Evolutionary conservation across 2,113 vertebrate species (phyloP).

Genomic region (Hystrix brachyura): DNA sequence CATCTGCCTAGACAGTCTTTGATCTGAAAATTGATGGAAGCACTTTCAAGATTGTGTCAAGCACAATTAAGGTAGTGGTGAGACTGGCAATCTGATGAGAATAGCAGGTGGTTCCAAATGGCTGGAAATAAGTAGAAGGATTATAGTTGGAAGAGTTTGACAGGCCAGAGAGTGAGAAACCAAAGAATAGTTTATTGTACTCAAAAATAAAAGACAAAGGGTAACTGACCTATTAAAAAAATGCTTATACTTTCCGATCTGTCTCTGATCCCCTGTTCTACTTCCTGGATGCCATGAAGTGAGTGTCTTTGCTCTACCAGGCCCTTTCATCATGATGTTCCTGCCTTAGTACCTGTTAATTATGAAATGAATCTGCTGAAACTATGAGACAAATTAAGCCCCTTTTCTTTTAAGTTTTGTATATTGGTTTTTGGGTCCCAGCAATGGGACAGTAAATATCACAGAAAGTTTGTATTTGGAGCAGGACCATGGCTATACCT

Average conservation of each 20-base stretch:
- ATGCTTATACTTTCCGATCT: not conserved
- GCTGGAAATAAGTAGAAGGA: not conserved
- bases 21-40: not conserved
- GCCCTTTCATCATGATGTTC: not conserved
- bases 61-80: slow-evolving; percentile 2
- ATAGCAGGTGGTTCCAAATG: not conserved
- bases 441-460: not conserved
- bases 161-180: not conserved
- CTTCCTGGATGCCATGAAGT: not conserved
- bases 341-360: not conserved
- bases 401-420: not conserved
- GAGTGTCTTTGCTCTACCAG: not conserved
- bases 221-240: not conserved
- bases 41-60: not conserved
- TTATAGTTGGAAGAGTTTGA: not conserved
- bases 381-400: not conserved
- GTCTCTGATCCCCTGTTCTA: not conserved
- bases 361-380: not conserved
- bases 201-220: not conserved
- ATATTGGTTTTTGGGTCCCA: not conserved
- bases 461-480: not conserved
- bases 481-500: not conserved
- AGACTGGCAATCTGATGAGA: not conserved
- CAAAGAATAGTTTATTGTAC: not conserved
- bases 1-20: not conserved